These are phyloP conservation scores for Virgularia gustaviana DNA, from an alignment of 92 coral and sea anemone genomes.

Conservation along the genomic window DNA sequence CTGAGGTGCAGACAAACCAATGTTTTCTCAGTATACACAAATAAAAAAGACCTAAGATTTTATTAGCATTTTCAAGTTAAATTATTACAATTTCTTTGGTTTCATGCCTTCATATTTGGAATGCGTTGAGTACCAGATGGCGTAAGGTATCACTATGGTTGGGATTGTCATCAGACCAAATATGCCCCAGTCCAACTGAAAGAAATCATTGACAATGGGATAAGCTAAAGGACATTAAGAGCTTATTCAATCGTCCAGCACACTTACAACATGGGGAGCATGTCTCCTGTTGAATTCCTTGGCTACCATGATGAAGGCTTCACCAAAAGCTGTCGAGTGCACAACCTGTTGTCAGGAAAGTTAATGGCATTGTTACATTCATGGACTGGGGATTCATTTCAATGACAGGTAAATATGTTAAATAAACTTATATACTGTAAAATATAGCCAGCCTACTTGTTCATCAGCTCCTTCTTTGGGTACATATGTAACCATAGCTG, in stretches of 20 bases:
- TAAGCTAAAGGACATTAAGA: neutral
- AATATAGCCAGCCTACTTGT: no score
- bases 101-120: conserved; percentile 89
- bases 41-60: conserved; percentile 10
- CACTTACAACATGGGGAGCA: conserved; percentile 93
- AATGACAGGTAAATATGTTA: neutral
- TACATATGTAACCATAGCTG: neutral
- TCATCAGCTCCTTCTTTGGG: neutral
- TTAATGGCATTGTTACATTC: neutral
- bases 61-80: neutral
- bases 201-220: neutral
- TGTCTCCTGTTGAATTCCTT: conserved; percentile 86
- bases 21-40: neutral
- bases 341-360: conserved; percentile 56
- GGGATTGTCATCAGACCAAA: conserved; percentile 91
- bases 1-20: neutral
- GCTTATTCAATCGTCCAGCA: neutral
- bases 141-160: conserved; percentile 76
- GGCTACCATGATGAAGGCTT: conserved; percentile 75
- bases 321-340: conserved; percentile 88
- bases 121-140: conserved; percentile 92
- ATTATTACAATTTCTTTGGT: conserved; percentile 58
- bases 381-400: neutral
- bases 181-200: conserved; percentile 96
- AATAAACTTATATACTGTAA: no score